Evolutionary conservation across 2,113 vertebrate species (phyloP).

Genomic region (Turnix velox): DNA sequence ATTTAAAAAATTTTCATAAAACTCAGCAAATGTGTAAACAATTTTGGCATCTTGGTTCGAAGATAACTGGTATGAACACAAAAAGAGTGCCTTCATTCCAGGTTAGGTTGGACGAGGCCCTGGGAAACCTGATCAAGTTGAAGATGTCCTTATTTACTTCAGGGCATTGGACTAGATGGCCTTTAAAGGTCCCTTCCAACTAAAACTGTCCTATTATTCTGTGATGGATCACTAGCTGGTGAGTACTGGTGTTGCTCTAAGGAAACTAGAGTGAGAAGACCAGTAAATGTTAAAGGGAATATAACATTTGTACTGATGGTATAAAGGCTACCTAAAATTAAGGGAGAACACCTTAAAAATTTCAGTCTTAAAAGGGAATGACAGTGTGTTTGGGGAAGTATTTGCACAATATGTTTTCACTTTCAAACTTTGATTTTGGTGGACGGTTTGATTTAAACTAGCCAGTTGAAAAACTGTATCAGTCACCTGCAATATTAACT

Average conservation of each 20-base stretch:
- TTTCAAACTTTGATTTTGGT: background rate
- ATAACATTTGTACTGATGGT: background rate
- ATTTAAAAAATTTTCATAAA: background rate
- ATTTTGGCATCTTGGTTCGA: background rate
- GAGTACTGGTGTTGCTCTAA: background rate
- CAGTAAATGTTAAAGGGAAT: background rate
- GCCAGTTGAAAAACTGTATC: background rate
- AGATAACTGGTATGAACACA: background rate
- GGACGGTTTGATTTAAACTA: fast-evolving
- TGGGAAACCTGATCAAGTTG: no score
- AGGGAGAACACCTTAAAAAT: background rate
- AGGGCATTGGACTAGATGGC: no score
- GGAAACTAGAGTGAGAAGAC: background rate
- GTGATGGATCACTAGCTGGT: background rate
- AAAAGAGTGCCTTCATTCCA: no score
- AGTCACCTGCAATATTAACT: background rate
- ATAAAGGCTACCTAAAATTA: background rate
- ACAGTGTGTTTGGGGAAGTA: background rate
- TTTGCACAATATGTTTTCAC: background rate
- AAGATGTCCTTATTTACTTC: no score
- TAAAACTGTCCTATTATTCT: no score
- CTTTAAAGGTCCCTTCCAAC: no score
- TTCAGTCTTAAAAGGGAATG: background rate
- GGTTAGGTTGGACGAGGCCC: no score
- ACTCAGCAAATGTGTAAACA: background rate